Evolutionary conservation across 2,113 vertebrate genomes (phyloP).

Genomic region (Malurus elegans): DNA sequence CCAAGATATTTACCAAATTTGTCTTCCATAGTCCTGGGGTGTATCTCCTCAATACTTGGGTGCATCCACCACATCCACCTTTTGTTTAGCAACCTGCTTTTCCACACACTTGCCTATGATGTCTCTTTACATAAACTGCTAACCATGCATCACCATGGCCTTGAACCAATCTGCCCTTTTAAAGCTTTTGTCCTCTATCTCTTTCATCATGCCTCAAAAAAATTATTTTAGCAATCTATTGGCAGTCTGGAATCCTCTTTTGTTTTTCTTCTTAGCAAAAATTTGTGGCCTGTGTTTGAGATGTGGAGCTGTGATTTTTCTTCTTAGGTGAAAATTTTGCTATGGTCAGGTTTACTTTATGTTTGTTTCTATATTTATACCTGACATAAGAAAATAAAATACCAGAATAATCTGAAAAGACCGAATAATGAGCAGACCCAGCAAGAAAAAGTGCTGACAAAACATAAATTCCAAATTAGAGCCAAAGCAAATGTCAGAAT

Average conservation of each 20-base stretch:
- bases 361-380: background rate
- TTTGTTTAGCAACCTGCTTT: background rate
- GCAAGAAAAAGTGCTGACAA: background rate
- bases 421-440: background rate
- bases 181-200: background rate
- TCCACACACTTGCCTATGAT: background rate
- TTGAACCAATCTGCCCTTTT: background rate
- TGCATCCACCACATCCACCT: background rate
- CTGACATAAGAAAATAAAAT: background rate
- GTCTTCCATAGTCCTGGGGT: background rate
- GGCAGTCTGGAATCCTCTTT: background rate
- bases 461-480: background rate
- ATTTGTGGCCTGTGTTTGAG: background rate
- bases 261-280: background rate
- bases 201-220: background rate
- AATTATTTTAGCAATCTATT: background rate
- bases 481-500: background rate
- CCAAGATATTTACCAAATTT: background rate
- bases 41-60: background rate
- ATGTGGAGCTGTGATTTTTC: fast-evolving
- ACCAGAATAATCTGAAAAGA: background rate
- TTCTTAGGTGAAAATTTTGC: background rate
- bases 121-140: background rate
- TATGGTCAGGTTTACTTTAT: background rate
- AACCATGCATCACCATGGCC: background rate